Evolutionary conservation across 2,797 vertebrate species (phyloP).

Genomic region (Anolis apletophallus): DNA sequence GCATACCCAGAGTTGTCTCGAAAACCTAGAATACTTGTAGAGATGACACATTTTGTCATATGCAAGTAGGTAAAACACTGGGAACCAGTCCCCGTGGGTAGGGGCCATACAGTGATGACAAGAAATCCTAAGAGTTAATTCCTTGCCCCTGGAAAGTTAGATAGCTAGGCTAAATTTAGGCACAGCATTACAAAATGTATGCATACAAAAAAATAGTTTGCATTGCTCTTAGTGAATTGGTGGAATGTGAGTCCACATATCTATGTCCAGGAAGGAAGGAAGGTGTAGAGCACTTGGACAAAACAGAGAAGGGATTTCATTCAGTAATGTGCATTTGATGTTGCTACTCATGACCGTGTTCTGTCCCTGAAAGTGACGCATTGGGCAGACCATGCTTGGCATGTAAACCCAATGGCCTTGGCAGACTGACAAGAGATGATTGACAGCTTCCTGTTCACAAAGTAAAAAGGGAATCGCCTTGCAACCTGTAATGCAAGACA

Average conservation of each 20-base stretch:
- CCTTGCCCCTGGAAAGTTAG: no score
- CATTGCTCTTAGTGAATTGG: not conserved
- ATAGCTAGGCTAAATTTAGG: not conserved
- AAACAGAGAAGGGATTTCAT: not conserved
- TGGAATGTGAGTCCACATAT: not conserved
- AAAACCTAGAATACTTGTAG: no score
- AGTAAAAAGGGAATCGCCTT: slow-evolving; percentile 34
- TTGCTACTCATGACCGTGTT: slow-evolving; percentile 16
- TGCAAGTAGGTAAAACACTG: no score
- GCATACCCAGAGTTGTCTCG: no score
- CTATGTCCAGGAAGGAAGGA: not conserved
- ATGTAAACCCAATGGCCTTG: slow-evolving; percentile 52
- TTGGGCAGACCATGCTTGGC: not conserved
- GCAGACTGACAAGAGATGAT: slow-evolving; percentile 65
- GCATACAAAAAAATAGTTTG: not conserved
- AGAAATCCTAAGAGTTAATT: not conserved
- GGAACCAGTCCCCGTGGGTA: no score
- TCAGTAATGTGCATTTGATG: not conserved
- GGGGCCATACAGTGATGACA: no score
- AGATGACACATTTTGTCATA: no score
- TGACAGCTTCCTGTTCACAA: slow-evolving; percentile 74
- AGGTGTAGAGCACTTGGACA: not conserved
- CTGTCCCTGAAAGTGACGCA: slow-evolving; percentile 43
- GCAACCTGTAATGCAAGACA: slow-evolving; percentile 35
- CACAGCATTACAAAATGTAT: not conserved